Evolutionary conservation across 2,888 invertebrate genomes (phyloP).

Genomic region (Pyrocoelia pectoralis): DNA sequence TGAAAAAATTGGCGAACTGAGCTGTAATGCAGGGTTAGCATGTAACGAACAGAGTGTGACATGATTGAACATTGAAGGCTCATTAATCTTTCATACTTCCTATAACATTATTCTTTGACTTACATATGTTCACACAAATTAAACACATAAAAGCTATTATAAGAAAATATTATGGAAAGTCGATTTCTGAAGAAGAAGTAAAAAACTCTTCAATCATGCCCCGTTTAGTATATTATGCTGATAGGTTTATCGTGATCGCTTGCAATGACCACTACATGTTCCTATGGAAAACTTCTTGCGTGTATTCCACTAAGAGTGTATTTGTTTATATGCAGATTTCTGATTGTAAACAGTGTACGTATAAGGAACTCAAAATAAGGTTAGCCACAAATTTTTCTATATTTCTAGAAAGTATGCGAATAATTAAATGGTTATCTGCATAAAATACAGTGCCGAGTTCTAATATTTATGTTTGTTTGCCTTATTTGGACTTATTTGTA

Average conservation of each 20-base stretch:
- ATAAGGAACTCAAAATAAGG: conserved; percentile 39
- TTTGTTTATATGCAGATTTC: conserved; percentile 31
- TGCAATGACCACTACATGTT: conserved; percentile 10
- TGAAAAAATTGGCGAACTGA: too few species aligned
- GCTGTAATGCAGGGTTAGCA: too few species aligned
- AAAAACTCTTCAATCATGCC: conserved; percentile 15
- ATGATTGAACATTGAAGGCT: too few species aligned
- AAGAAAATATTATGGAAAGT: conserved; percentile 10
- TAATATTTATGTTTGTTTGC: conserved; percentile 44
- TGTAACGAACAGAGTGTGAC: too few species aligned
- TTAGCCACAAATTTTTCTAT: conserved; percentile 44
- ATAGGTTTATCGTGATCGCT: conserved; percentile 16
- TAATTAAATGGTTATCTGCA: conserved; percentile 51
- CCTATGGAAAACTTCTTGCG: conserved; percentile 10
- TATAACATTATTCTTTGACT: too few species aligned
- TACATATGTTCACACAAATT: background rate
- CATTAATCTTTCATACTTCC: too few species aligned
- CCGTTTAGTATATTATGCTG: conserved; percentile 6
- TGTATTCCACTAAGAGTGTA: background rate
- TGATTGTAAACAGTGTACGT: conserved; percentile 40
- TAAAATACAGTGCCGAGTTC: conserved; percentile 42
- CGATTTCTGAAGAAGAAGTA: conserved; percentile 1
- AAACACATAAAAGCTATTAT: background rate
- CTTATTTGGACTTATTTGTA: conserved; percentile 46
- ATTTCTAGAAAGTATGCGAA: conserved; percentile 50